Base-by-base conservation (phyloP, 2,113 vertebrate genomes). In the Lophura nycthemera region DNA sequence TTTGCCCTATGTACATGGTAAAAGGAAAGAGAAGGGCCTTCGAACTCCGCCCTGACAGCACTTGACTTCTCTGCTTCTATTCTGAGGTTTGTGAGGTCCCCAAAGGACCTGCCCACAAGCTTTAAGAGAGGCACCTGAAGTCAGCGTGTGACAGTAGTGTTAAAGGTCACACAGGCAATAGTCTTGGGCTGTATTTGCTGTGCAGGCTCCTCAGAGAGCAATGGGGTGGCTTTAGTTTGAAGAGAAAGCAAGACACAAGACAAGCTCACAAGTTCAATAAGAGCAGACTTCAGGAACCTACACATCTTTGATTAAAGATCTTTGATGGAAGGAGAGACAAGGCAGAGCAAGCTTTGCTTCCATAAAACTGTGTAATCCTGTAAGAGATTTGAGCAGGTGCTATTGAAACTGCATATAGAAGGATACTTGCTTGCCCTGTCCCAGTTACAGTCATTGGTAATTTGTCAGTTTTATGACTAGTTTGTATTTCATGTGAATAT, bases 141-240 rank as follows among this genome's bases (percentile, higher is more conserved):
- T 32, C 65, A 81, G 38, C 1, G 0, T 0, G 6, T 30, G 14
- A 63, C 45, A 81, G 57, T 4, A 11, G 10, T 19, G 11, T 34
- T 36, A 25, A 16, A 30, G 86, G 32, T 29, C 73, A 20, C 38
- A 6, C 7, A 63, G 42, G 8, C 52, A 45, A 7, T 11, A 67
- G 3, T 40, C 43, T 6, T 0, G 1, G 43, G 9, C n/a, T 50
- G 38, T 83, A 29, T 32, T 69, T 8, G 0, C 29, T 60, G 38
- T 17, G 17, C 40, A 57, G 42, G 17, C 22, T 77, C 36, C 79
- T 85, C 60, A 13, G 40, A 70, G 59, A 71, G 36, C 29, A 69
- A 0, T 2, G 27, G n/a, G 27, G 13, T 27, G 52, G 10, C 61
- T 60, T 40, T 63, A 20, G 21, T 34, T 8, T 54, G 18, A 13